These are phyloP conservation scores for Drosophila dunni DNA, from an alignment of 1,140 invertebrate genomes.

Conservation along the genomic window DNA sequence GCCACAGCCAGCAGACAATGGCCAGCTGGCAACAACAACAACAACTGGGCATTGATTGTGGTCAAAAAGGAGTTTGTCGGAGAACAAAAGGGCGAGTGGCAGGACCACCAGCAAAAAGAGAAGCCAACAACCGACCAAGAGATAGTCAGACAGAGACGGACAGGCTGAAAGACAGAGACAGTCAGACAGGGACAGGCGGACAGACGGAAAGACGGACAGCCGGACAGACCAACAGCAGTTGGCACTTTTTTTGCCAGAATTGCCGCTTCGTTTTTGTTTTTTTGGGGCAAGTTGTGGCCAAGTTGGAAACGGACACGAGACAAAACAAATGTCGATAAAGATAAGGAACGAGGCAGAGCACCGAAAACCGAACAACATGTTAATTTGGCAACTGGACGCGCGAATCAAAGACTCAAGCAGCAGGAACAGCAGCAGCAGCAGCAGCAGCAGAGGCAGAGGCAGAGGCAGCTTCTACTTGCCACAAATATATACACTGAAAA, in stretches of 20 bases:
- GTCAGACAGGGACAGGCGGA: not conserved
- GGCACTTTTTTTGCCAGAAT: conserved; percentile 54
- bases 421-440: not conserved
- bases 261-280: conserved; percentile 20
- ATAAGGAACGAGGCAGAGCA: conserved; percentile 33
- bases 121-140: conserved; percentile 19
- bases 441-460: conserved; percentile 1
- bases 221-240: conserved; percentile 55
- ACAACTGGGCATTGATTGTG: conserved; percentile 65
- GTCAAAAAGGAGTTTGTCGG: conserved; percentile 71
- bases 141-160: conserved; percentile 8
- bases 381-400: conserved; percentile 46
- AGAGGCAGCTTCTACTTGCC: conserved; percentile 6
- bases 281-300: conserved; percentile 50
- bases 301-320: conserved; percentile 40
- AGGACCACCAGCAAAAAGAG: conserved; percentile 63
- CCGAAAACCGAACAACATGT: conserved; percentile 34
- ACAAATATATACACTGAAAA: not conserved
- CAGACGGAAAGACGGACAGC: not conserved
- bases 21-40: conserved; percentile 26
- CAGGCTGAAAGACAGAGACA: conserved; percentile 8
- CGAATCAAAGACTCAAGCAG: conserved; percentile 22
- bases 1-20: conserved; percentile 44
- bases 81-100: conserved; percentile 66
- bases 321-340: conserved; percentile 46